Evolutionary conservation across 2,888 invertebrate species (phyloP), one percentile per base, ranked within the genome.

Genomic region (Onchidella celtica): DNA sequence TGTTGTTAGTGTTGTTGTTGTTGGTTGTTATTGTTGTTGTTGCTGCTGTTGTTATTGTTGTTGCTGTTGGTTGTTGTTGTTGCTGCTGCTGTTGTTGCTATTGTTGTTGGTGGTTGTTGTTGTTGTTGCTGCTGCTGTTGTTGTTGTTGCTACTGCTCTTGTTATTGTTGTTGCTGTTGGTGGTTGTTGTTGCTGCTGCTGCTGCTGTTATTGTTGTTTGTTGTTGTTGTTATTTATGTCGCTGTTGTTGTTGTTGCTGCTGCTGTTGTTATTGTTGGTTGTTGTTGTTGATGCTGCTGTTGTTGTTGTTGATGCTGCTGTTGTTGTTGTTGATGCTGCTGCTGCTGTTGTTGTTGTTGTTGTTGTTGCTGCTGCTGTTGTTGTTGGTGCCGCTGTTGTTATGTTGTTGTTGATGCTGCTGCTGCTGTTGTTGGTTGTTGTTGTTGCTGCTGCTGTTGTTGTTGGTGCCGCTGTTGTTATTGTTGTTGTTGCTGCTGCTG

Each of bases 41-140:
- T 6, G 4, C n/a, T 14, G 6, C 27, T 14, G 24, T 61, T 21
- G 11, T 61, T 21, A 6, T n/a, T 61, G n/a, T 27, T 27, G 6
- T 61, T n/a, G 11, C 6, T 4, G 17, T 11, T 47, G n/a, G 6
- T 47, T 47, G 47, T 47, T 61, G 61, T 27, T 61, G 61, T 27
- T 61, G 61, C n/a, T 61, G 61, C n/a, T 61, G 61, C n/a, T 61
- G 61, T 27, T 61, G 61, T 32, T 65, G 65, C 3, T 11, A 29
- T 4, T 17, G 14, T 27, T 65, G 27, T 32, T 65, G n/a, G 61
- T n/a, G 6, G 61, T n/a, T 61, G 61, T n/a, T 61, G 61, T n/a
- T 61, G 61, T n/a, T 61, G 61, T n/a, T 61, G 61, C 61, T 61
- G 61, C 61, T 61, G 61, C 61, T 61, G 61, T n/a, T 61, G 61